Evolutionary conservation across 2,888 invertebrate genomes (phyloP).

Genomic region (Dendrolimus pini): DNA sequence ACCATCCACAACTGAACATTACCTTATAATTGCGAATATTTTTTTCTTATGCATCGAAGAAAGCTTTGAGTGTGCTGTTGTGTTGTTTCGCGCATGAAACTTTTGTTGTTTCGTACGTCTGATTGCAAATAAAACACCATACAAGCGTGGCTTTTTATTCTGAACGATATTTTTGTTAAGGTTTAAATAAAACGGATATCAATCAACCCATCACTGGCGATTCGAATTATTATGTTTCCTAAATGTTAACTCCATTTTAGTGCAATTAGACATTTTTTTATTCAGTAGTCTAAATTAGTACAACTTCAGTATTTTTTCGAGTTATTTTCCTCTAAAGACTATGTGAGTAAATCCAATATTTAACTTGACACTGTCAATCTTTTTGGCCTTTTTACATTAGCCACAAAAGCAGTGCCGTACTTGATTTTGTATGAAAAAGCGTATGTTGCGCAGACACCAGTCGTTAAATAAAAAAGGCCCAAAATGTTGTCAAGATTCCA

Average conservation of each 20-base stretch:
- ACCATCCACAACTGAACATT: constrained; percentile 23
- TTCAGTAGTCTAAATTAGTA: no score
- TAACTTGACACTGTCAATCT: no score
- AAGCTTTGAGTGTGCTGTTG: constrained; percentile 63
- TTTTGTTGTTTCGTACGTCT: constrained; percentile 22
- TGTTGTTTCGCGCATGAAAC: constrained; percentile 47
- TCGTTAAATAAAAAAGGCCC: no score
- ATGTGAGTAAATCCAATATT: no score
- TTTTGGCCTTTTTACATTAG: no score
- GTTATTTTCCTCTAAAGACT: no score
- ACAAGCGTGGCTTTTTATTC: constrained; percentile 40
- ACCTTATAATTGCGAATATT: constrained; percentile 9
- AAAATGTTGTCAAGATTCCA: no score
- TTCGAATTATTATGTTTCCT: background rate
- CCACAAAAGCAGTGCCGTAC: no score
- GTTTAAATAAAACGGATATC: background rate
- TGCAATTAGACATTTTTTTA: no score
- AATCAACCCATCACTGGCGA: background rate
- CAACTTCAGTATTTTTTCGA: no score
- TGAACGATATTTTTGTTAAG: constrained; percentile 6
- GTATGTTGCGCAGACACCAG: no score
- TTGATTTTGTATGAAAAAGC: no score
- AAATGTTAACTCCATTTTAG: background rate
- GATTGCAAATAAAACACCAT: constrained; percentile 35
- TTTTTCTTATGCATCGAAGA: constrained; percentile 26